Percentiles rank a stretch among this genome's conserved stretches.
Conservation (phyloP, 2,113 vertebrate species). For the Poecile atricapillus region DNA sequence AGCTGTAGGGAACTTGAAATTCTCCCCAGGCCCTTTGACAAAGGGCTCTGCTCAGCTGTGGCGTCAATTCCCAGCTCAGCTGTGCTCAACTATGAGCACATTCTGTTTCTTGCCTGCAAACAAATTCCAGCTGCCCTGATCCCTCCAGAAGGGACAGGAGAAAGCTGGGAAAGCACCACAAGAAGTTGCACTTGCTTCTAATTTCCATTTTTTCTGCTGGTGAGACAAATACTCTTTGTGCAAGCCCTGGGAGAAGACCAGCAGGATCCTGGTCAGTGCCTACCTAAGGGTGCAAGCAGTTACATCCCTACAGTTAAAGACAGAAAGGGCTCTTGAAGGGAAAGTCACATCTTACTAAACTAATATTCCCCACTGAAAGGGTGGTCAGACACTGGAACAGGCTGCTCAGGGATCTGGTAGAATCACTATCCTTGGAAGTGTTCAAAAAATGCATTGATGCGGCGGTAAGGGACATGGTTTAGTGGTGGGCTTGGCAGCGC, state of each 20-base stretch:
- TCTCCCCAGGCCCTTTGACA: not conserved
- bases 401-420: not conserved
- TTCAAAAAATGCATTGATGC: fast-evolving
- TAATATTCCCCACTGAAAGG: not conserved
- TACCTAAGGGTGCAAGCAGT: not conserved
- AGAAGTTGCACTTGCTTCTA: not conserved
- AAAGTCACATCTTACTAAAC: not conserved
- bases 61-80: not conserved
- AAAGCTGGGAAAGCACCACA: not conserved
- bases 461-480: fast-evolving
- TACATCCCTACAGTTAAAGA: not conserved
- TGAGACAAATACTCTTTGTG: not conserved
- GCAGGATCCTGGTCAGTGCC: not conserved
- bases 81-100: not conserved
- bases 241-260: not conserved
- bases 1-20: not conserved
- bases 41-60: not conserved
- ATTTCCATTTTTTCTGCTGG: not conserved
- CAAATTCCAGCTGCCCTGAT: not conserved
- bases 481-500: not conserved
- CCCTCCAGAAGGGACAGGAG: not conserved
- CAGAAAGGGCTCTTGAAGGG: not conserved
- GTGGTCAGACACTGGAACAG: not conserved
- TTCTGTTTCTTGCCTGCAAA: fast-evolving
- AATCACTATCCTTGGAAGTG: not conserved